Evolutionary conservation across 1,140 invertebrate species (phyloP).

Genomic region (Drosophila elegans): DNA sequence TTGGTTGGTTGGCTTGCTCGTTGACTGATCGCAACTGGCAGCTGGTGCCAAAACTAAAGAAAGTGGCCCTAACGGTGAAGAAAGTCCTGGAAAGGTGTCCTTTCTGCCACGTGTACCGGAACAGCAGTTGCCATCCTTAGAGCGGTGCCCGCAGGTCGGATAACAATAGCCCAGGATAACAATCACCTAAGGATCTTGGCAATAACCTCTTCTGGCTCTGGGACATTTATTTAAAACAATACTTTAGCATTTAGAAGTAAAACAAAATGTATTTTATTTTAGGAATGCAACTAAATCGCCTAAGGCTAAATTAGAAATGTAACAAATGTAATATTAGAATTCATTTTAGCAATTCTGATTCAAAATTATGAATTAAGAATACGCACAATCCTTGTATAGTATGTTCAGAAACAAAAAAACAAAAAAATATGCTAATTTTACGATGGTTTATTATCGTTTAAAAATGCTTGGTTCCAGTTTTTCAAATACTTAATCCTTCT

Average conservation of each 20-base stretch:
- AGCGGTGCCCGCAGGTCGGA: constrained; percentile 1
- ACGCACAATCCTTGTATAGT: too few species aligned
- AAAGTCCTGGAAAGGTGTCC: constrained; percentile 35
- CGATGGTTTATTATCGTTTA: too few species aligned
- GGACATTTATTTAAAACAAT: too few species aligned
- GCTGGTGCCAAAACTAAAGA: constrained; percentile 35
- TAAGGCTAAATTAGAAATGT: too few species aligned
- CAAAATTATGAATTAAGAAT: too few species aligned
- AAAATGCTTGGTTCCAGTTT: not conserved
- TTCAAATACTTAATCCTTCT: not conserved
- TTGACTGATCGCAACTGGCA: constrained; percentile 17
- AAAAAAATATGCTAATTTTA: too few species aligned
- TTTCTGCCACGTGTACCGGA: constrained; percentile 32
- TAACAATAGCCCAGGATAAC: not conserved
- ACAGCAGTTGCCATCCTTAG: constrained; percentile 15
- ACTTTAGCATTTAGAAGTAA: too few species aligned
- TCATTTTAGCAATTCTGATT: too few species aligned
- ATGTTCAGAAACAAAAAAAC: too few species aligned
- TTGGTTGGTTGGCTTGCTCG: not conserved
- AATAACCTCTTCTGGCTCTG: not conserved
- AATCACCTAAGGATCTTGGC: not conserved
- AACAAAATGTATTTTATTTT: too few species aligned
- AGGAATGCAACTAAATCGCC: too few species aligned
- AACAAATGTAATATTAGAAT: too few species aligned
- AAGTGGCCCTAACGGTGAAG: constrained; percentile 33